Percentiles rank a stretch among this genome's conserved stretches.
phyloP scores from a whole-genome alignment of 2,113 vertebrate species.

The Saimiri boliviensis region DNA sequence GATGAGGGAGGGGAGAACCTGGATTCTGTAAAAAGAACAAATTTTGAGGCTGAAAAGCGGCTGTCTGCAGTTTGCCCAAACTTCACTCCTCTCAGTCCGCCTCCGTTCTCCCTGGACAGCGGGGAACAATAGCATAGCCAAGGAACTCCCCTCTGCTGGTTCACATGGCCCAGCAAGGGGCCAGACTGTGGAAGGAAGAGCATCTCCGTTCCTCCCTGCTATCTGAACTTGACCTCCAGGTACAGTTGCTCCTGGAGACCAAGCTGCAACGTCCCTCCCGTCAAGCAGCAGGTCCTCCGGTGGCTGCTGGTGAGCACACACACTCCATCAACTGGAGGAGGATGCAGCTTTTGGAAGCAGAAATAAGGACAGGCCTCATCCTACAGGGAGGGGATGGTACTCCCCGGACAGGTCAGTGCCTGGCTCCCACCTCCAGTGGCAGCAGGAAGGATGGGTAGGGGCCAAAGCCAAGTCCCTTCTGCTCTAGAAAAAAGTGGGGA shows the following conservation, averaged over 20 bases:
- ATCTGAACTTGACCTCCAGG: not conserved
- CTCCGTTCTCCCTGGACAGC: not conserved
- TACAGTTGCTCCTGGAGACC: not conserved
- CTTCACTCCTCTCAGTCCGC: not conserved
- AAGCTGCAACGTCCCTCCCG: fast-evolving
- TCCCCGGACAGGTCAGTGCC: not conserved
- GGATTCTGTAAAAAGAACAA: not conserved
- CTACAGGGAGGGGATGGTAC: not conserved
- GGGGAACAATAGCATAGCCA: not conserved
- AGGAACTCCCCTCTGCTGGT: not conserved
- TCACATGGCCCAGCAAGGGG: not conserved
- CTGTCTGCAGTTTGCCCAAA: not conserved
- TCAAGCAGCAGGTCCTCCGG: not conserved
- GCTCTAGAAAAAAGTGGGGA: no score
- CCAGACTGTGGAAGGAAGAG: not conserved
- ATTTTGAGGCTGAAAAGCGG: not conserved
- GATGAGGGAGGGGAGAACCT: not conserved
- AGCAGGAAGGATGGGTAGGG: not conserved
- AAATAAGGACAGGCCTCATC: not conserved
- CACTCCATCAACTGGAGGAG: not conserved
- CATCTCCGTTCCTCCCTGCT: not conserved
- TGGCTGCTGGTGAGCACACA: not conserved
- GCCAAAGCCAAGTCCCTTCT: not conserved
- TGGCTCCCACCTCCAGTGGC: not conserved
- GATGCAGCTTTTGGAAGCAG: not conserved